A percentile compares a stretch with the other conserved stretches of the same genome.
Conservation (phyloP, 2,113 vertebrate species). For the Cryptomyrus ogoouensis region DNA sequence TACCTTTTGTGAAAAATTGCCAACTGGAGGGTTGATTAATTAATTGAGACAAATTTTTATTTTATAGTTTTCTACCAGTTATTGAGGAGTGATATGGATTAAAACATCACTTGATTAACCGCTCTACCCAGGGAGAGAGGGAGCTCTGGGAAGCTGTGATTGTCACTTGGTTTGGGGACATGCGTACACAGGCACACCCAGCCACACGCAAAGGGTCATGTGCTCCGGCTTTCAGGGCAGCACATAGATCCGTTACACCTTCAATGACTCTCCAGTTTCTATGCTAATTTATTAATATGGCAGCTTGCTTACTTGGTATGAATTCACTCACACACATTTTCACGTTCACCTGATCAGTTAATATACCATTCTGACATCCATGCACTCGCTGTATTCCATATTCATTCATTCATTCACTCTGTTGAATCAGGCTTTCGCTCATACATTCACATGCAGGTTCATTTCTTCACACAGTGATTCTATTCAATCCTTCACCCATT, state of each 20-base stretch:
- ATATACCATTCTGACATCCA: not conserved
- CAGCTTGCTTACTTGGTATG: not conserved
- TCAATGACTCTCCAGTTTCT: not conserved
- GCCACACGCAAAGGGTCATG: not conserved
- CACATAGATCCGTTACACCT: not conserved
- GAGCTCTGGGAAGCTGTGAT: not conserved
- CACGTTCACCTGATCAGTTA: not conserved
- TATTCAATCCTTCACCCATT: not conserved
- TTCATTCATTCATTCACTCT: not conserved
- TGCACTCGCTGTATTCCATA: not conserved
- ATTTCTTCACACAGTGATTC: not conserved
- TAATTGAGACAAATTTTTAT: slow-evolving; percentile 40
- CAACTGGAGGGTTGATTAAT: slow-evolving; percentile 36
- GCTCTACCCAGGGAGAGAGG: not conserved
- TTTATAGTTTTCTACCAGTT: slow-evolving; percentile 43
- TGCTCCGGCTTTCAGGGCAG: not conserved
- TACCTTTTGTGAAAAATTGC: slow-evolving; percentile 34
- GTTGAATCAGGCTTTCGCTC: not conserved
- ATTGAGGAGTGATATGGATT: slow-evolving; percentile 38
- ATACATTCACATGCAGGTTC: not conserved
- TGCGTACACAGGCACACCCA: not conserved
- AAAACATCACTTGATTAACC: slow-evolving; percentile 26
- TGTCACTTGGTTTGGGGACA: not conserved
- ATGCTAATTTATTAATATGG: not conserved
- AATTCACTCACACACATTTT: not conserved